Percentiles rank a stretch among this genome's conserved stretches.
phyloP scores from a whole-genome alignment of 2,888 invertebrate genomes.

The Melanophora roralis region DNA sequence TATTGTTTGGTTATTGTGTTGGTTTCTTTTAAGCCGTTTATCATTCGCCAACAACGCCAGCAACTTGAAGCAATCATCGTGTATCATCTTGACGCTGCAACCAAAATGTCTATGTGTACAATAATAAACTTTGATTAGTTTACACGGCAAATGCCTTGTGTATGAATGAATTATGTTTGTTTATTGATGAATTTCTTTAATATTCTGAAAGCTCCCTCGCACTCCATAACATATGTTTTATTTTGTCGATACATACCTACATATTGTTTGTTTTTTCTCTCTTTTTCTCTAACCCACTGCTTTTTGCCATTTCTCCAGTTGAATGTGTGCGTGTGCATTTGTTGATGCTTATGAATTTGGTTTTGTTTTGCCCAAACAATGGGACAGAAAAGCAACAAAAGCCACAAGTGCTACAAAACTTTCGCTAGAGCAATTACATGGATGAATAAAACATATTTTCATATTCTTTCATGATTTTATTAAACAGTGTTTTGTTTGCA shows the following conservation, averaged over 20 bases:
- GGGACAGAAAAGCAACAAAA: conserved; percentile 37
- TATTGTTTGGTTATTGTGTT: conserved; percentile 14
- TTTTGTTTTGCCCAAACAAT: conserved; percentile 22
- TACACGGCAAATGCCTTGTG: conserved; percentile 13
- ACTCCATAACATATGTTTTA: background rate
- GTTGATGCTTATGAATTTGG: background rate
- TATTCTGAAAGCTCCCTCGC: conserved; percentile 42
- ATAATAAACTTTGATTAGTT: conserved; percentile 12
- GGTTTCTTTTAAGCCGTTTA: conserved; percentile 47
- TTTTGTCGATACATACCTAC: background rate
- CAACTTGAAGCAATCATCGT: conserved; percentile 45
- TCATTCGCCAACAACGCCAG: conserved; percentile 60
- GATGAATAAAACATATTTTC: conserved; percentile 31
- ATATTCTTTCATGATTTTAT: conserved; percentile 43
- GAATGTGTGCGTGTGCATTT: background rate
- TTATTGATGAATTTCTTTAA: conserved; percentile 55
- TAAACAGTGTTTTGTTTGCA: conserved; percentile 44
- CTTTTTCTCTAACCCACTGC: conserved; percentile 24
- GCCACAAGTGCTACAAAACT: conserved; percentile 34
- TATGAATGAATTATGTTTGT: conserved; percentile 48
- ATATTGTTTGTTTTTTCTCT: conserved; percentile 17
- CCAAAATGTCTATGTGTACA: too few relatives aligned
- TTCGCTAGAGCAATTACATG: conserved; percentile 40
- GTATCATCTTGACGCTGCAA: conserved; percentile 39
- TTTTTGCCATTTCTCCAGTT: conserved; percentile 10